A percentile compares a stretch with the other conserved stretches of the same genome.
Evolutionary conservation across 2,113 vertebrate genomes (phyloP).

Genomic region (Cromileptes altivelis): DNA sequence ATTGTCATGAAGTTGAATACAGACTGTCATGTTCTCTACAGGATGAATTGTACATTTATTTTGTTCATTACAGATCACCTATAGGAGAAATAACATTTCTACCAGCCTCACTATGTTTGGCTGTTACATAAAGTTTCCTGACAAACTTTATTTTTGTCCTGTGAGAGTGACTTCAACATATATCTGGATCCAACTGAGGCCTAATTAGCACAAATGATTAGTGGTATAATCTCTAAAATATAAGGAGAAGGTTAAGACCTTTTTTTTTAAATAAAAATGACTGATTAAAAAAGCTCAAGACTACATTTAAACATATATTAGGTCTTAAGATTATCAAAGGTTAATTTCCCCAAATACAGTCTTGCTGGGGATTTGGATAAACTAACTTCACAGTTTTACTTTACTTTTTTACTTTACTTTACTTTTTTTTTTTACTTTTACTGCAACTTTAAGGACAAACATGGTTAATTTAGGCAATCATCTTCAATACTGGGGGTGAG

Average conservation of each 20-base stretch:
- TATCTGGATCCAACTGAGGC: not conserved
- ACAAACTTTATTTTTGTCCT: not conserved
- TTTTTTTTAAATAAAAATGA: not conserved
- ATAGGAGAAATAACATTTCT: not conserved
- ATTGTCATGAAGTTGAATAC: too few species aligned
- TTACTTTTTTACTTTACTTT: too few species aligned
- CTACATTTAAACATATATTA: not conserved
- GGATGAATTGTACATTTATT: too few species aligned
- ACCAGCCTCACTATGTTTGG: too few species aligned
- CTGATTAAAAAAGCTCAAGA: not conserved
- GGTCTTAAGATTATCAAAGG: not conserved
- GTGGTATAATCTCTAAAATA: not conserved
- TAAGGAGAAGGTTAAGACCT: not conserved
- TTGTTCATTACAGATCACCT: too few species aligned
- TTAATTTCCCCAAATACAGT: not conserved
- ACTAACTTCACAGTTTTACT: not conserved
- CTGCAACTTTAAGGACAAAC: not conserved
- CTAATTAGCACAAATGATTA: not conserved
- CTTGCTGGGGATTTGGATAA: not conserved
- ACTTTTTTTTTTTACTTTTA: too few species aligned
- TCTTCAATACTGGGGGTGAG: not conserved
- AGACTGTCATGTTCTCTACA: too few species aligned
- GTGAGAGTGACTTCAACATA: not conserved
- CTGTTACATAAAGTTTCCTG: not conserved
- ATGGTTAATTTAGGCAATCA: too few species aligned